A percentile compares a stretch with the other conserved stretches of the same genome.
phyloP scores from a whole-genome alignment of 2,888 invertebrate genomes.

The Candidula unifasciata region DNA sequence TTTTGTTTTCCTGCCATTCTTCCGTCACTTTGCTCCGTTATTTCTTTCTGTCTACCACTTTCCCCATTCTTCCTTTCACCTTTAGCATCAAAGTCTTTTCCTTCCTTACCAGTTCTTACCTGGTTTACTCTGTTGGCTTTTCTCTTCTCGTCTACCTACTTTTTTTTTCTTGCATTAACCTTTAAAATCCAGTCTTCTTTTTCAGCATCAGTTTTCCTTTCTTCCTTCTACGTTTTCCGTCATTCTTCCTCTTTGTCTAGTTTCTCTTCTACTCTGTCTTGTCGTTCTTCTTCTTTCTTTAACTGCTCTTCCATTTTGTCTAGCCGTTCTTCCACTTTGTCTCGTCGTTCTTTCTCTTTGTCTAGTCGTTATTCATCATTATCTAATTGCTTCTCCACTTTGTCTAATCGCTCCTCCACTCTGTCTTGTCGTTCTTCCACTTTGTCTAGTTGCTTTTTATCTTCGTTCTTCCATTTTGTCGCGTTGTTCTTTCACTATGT shows the following conservation, averaged over 20 bases:
- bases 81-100: background rate
- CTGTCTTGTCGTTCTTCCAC: too few species aligned
- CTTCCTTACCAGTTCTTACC: background rate
- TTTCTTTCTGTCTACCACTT: background rate
- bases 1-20: background rate
- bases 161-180: too few species aligned
- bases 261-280: background rate
- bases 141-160: background rate
- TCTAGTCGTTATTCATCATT: too few species aligned
- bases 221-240: too few species aligned
- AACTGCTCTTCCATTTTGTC: background rate
- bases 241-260: background rate
- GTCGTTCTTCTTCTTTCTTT: slow-evolving; percentile 1
- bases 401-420: too few species aligned
- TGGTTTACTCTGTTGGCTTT: background rate
- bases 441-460: too few species aligned
- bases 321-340: background rate
- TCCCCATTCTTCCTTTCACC: background rate
- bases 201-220: too few species aligned
- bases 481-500: too few species aligned
- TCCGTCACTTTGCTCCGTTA: background rate
- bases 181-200: too few species aligned
- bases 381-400: too few species aligned
- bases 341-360: too few species aligned
- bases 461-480: too few species aligned